Percentiles rank a stretch among this genome's conserved stretches.
Evolutionary conservation across 2,888 invertebrate genomes (phyloP).

Genomic region (Xanthostigma xanthostigma): DNA sequence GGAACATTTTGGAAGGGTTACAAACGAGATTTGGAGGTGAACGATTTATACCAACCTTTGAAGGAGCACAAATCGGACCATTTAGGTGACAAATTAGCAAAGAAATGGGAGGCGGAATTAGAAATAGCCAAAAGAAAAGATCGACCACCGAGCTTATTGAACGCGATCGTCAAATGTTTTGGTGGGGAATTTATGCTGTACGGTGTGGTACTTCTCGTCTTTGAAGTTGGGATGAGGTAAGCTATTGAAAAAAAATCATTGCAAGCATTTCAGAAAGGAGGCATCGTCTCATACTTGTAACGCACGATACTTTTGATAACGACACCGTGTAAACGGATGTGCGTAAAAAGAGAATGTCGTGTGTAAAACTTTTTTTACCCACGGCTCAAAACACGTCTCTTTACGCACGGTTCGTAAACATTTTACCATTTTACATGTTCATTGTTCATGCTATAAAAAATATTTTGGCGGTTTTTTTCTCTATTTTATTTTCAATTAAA

Average conservation of each 20-base stretch:
- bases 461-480: background rate
- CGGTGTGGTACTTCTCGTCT: slow-evolving; percentile 43
- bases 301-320: too few species aligned
- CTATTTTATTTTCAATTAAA: background rate
- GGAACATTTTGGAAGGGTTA: slow-evolving; percentile 54
- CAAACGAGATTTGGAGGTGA: slow-evolving; percentile 45
- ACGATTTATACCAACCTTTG: slow-evolving; percentile 50
- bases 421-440: too few species aligned
- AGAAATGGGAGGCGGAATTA: slow-evolving; percentile 45
- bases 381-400: too few species aligned
- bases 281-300: too few species aligned
- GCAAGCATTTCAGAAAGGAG: too few species aligned
- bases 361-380: too few species aligned
- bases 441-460: background rate
- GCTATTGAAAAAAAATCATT: slow-evolving; percentile 3
- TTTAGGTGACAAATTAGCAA: slow-evolving; percentile 48
- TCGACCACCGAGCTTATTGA: slow-evolving; percentile 41
- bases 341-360: too few species aligned
- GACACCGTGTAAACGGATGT: too few species aligned
- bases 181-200: slow-evolving; percentile 43
- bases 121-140: slow-evolving; percentile 23
- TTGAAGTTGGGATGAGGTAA: slow-evolving; percentile 48
- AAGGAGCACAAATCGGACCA: slow-evolving; percentile 49
- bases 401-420: too few species aligned
- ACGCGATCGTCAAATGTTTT: slow-evolving; percentile 43